Conservation (phyloP, 1,140 invertebrate genomes). For the Camponotus floridanus region DNA sequence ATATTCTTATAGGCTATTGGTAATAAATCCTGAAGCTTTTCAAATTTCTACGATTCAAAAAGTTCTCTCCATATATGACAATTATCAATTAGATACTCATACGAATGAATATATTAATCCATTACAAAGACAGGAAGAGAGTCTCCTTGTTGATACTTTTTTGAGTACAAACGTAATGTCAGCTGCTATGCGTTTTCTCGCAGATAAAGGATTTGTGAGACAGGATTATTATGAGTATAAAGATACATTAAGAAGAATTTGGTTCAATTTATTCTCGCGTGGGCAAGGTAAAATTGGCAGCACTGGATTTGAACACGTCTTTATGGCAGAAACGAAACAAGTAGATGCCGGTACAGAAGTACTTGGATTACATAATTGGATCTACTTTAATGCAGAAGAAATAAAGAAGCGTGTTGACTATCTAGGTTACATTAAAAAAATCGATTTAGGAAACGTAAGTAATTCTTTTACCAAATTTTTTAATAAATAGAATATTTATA, state of each 20-base stretch:
- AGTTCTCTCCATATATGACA: constrained; percentile 90
- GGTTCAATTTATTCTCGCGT: constrained; percentile 94
- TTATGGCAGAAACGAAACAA: constrained; percentile 93
- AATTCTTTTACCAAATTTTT: constrained; percentile 20
- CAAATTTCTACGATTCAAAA: constrained; percentile 90
- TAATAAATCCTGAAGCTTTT: constrained; percentile 87
- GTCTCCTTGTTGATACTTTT: constrained; percentile 88
- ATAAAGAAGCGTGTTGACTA: constrained; percentile 90
- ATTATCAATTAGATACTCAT: constrained; percentile 91
- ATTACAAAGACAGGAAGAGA: constrained; percentile 88
- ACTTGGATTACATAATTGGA: constrained; percentile 95
- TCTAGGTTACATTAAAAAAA: constrained; percentile 92
- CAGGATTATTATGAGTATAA: constrained; percentile 88
- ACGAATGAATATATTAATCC: constrained; percentile 93
- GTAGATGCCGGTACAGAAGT: constrained; percentile 86
- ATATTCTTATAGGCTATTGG: constrained; percentile 88
- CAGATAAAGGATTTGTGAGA: constrained; percentile 84
- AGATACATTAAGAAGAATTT: constrained; percentile 91
- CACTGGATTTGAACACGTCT: constrained; percentile 95
- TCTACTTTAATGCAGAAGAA: constrained; percentile 94
- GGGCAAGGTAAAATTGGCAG: constrained; percentile 92
- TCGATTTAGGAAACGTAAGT: constrained; percentile 91
- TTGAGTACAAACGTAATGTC: constrained; percentile 89
- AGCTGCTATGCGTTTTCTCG: constrained; percentile 88
- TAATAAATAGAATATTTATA: neutral